Base-by-base conservation (phyloP, 2,888 invertebrate genomes). In the Harmothoe impar region DNA sequence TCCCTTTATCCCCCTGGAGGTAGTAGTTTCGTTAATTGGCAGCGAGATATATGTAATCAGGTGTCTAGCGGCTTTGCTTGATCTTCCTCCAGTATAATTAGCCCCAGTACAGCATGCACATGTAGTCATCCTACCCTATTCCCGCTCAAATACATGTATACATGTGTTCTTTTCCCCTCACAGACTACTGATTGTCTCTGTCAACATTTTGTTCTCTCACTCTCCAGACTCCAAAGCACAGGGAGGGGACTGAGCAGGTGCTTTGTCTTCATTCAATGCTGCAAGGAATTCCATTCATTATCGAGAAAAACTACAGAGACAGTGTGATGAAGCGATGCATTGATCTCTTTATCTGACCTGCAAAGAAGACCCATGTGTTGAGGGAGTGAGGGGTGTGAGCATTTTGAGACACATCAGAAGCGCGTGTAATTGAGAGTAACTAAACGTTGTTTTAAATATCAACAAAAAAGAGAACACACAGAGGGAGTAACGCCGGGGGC, bases 261-360 rank as follows among this genome's bases (percentile, higher is more conserved):
- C 81, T 81, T 81, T 81, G 81, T 81, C 81, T 81, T 35, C 35
- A 81, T 81, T 81, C 35, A 81, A 33, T 33, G 81, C n/a, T 81
- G 35, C 81, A 17, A 33, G 81, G 81, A 81, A 81, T 43, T 33
- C 81, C 81, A 81, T 81, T 81, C 81, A 43, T 81, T 81, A 81
- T 43, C 77, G 25, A 29, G 35, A n/a, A 43, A 43, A 33, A 81
- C 0, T 12, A 15, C 81, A 7, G 35, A 43, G 81, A 72, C 43
- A 35, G n/a, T 5, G 43, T 81, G 81, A 81, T 81, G 81, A 43
- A 81, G 20, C 23, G 81, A 20, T 20, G 33, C 20, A 81, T 81
- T 81, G 81, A 81, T 81, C 43, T 43, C 81, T 81, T 81, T 81
- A 81, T 81, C 33, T 81, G 81, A 81, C 81, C 81, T 81, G 35